Base-by-base conservation (phyloP, 2,797 vertebrate species). In the Darevskia nairensis region DNA sequence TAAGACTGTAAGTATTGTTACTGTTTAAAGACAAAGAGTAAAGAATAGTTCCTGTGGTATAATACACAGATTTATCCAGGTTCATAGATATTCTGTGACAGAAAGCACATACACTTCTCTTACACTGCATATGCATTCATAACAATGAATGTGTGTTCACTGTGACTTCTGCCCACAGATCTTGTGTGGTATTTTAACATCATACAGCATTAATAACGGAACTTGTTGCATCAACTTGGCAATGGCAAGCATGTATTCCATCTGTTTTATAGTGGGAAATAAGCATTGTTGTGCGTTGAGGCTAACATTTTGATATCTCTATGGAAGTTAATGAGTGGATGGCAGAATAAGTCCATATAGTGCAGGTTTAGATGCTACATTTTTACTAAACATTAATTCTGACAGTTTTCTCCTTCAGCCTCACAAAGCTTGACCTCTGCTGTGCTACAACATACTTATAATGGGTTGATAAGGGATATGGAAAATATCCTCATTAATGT, bases 391-490 rank as follows among this genome's bases (percentile, higher is more conserved):
- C n/a, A 68, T 75, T 74, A 86, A 79, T 27, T 78, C 61, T 79
- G 61, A 66, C 59, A 75, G 55, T 19, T 64, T 25, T 75, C 79
- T 80, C 61, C 39, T 92, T 88, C 44, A 15, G 10, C n/a, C 32
- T 68, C 32, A 66, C 59, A 88, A 55, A 83, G 44, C 15, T 39
- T 83, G 74, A 83, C 71, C 61, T 88, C 80, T 88, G 78, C 76
- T 71, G 21, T 82, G 71, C 15, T 77, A 32, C 61, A 35, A 59
- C 55, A 69, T 77, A 83, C 44, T 82, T 77, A 78, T 77, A 82
- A 78, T 77, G 41, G 77, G 59, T 76, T 87, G 55, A 72, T 82
- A 82, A 27, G 81, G 80, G 61, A 88, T 77, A 83, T 50, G 61
- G 72, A 82, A 55, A 77, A 55, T 55, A 77, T 77, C 32, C 46